A percentile compares a stretch with the other conserved stretches of the same genome.
phyloP scores from a whole-genome alignment of 2,888 invertebrate genomes.

The Ariolimax columbianus region DNA sequence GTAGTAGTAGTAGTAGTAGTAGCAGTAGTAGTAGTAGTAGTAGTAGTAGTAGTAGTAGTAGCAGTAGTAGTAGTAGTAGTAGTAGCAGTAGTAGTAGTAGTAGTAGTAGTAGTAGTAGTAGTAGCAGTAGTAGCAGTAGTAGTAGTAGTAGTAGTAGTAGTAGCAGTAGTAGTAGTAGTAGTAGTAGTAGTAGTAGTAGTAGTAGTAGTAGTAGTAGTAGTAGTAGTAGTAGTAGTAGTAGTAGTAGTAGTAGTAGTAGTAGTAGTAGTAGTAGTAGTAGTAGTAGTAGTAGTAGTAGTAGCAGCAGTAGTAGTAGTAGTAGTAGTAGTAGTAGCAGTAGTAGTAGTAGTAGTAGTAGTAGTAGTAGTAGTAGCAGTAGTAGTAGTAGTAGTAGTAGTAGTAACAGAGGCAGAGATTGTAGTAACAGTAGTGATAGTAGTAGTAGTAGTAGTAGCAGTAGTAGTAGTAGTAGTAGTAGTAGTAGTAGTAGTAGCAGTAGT shows the following conservation, averaged over 20 bases:
- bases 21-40: too few species aligned
- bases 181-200: constrained; percentile 12
- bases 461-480: constrained; percentile 31
- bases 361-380: constrained; percentile 18
- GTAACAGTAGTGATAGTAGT: neutral
- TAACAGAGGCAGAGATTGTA: constrained; percentile 9
- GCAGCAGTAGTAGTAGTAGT: neutral
- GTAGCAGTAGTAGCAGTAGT: constrained; percentile 15
- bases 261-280: constrained; percentile 14
- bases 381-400: constrained; percentile 25
- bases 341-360: constrained; percentile 16
- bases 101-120: constrained; percentile 13
- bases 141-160: constrained; percentile 23
- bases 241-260: constrained; percentile 23
- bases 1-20: too few species aligned
- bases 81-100: neutral
- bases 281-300: neutral
- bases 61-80: too few species aligned
- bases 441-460: constrained; percentile 24
- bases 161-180: constrained; percentile 40
- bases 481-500: constrained; percentile 16
- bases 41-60: too few species aligned
- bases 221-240: constrained; percentile 25
- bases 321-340: constrained; percentile 27
- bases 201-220: constrained; percentile 29